Evolutionary conservation across 1,140 invertebrate species (phyloP).

Genomic region (Pseudachorutes palmiensis): DNA sequence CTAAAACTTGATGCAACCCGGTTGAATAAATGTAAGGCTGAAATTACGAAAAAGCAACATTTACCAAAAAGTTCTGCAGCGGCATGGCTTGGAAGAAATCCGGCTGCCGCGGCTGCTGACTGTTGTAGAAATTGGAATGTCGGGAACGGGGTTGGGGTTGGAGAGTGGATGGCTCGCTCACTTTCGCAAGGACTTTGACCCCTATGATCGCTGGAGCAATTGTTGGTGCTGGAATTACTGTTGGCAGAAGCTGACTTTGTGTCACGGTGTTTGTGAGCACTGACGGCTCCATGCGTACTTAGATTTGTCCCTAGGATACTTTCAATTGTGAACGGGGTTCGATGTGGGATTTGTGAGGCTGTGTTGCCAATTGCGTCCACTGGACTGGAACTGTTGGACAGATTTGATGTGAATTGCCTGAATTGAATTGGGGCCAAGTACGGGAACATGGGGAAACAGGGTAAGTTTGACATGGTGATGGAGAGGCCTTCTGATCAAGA

Average conservation of each 20-base stretch:
- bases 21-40: neutral
- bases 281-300: neutral
- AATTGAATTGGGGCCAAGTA: conserved; percentile 27
- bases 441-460: conserved; percentile 33
- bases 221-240: neutral
- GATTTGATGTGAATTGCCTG: conserved; percentile 14
- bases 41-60: too few species aligned
- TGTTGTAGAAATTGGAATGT: conserved; percentile 29
- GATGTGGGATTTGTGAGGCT: neutral
- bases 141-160: neutral
- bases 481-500: neutral
- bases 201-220: conserved; percentile 1
- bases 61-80: conserved; percentile 36
- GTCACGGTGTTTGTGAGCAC: neutral
- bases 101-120: conserved; percentile 15
- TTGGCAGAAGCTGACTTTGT: neutral
- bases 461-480: conserved; percentile 6
- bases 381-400: neutral
- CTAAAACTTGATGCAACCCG: too few species aligned
- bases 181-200: conserved; percentile 10
- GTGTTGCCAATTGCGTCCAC: neutral
- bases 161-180: neutral
- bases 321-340: conserved; percentile 32
- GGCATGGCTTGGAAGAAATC: conserved; percentile 27
- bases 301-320: conserved; percentile 19